Conservation (phyloP, 2,888 invertebrate genomes). For the Netelia virgata region DNA sequence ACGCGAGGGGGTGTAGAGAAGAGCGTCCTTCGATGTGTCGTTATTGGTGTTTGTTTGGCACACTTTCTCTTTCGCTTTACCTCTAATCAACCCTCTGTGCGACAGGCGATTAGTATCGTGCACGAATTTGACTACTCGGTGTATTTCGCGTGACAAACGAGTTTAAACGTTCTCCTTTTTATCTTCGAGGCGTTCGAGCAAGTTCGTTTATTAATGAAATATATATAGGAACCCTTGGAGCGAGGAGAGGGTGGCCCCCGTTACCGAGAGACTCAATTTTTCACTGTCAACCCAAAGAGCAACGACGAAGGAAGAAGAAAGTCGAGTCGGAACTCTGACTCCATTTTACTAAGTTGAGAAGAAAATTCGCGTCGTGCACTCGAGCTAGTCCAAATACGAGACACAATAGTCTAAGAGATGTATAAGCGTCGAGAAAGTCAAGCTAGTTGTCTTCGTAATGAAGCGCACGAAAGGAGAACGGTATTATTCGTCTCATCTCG, state of each 20-base stretch:
- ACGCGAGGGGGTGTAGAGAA: neutral
- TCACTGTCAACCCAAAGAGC: constrained; percentile 52
- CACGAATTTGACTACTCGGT: constrained; percentile 21
- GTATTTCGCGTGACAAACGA: constrained; percentile 5
- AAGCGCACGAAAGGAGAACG: constrained; percentile 24
- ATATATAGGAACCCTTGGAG: constrained; percentile 43
- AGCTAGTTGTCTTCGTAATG: constrained; percentile 44
- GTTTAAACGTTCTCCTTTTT: neutral
- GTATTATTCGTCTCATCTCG: constrained; percentile 43
- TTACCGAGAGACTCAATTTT: constrained; percentile 57
- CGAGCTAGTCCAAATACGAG: constrained; percentile 2
- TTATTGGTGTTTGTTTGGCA: neutral
- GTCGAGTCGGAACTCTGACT: neutral
- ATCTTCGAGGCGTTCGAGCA: constrained; percentile 3
- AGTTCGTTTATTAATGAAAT: constrained; percentile 66
- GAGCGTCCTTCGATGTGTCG: constrained; percentile 28
- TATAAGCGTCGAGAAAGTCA: constrained; percentile 6
- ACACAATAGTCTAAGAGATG: neutral
- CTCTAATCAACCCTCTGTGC: constrained; percentile 49
- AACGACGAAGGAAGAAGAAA: constrained; percentile 13
- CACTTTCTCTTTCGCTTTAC: constrained; percentile 12
- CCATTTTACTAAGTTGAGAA: too few relatives aligned
- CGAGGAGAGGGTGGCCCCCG: constrained; percentile 37
- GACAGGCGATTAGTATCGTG: constrained; percentile 38
- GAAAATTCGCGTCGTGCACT: neutral